These are phyloP conservation scores for Parnassius orleans DNA, from an alignment of 2,888 invertebrate genomes.

Conservation along the genomic window DNA sequence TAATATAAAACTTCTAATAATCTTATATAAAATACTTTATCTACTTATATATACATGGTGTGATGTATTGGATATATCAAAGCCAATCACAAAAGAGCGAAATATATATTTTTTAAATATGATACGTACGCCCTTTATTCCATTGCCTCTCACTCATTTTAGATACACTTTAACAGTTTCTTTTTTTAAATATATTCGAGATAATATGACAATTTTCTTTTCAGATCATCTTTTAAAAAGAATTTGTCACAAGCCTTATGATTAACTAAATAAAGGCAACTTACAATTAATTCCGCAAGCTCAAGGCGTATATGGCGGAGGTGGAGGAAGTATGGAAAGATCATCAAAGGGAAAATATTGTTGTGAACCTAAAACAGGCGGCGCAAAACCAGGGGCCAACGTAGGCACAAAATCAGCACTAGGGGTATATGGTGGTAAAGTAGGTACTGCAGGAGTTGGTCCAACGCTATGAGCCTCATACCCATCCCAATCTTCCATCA, in stretches of 20 bases:
- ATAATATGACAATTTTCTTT: background rate
- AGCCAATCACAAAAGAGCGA: too few species aligned
- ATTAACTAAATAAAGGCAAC: slow-evolving; percentile 1
- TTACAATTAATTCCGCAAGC: slow-evolving; percentile 20
- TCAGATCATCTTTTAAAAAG: slow-evolving; percentile 5
- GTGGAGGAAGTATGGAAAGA: slow-evolving; percentile 71
- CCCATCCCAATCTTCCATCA: slow-evolving; percentile 83
- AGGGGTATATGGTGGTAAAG: slow-evolving; percentile 82
- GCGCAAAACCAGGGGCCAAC: slow-evolving; percentile 56
- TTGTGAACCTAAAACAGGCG: slow-evolving; percentile 63
- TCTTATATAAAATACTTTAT: too few species aligned
- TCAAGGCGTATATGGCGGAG: slow-evolving; percentile 79
- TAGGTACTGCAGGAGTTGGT: slow-evolving; percentile 79
- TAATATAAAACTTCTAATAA: too few species aligned
- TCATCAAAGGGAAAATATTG: slow-evolving; percentile 76
- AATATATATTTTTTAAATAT: too few species aligned
- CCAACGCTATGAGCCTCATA: slow-evolving; percentile 82
- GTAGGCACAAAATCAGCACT: slow-evolving; percentile 59
- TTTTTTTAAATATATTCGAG: background rate
- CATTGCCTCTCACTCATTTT: too few species aligned
- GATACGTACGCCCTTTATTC: too few species aligned
- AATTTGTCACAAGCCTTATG: slow-evolving; percentile 16
- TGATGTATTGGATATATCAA: too few species aligned
- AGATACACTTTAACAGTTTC: background rate
- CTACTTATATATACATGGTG: too few species aligned